Evolutionary conservation across 2,888 invertebrate species (phyloP).

Genomic region (Operophtera brumata): DNA sequence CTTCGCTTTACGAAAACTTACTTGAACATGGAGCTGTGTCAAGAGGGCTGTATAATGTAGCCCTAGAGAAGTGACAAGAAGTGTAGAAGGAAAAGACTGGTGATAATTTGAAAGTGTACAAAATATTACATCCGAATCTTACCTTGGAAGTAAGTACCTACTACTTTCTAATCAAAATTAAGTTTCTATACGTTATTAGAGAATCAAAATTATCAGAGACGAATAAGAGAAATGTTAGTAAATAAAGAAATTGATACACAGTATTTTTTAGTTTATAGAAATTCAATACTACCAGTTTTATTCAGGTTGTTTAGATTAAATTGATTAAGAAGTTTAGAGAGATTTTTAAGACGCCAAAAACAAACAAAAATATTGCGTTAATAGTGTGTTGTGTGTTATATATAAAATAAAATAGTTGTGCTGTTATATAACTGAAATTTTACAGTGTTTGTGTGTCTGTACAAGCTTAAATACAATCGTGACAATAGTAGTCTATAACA

Average conservation of each 20-base stretch:
- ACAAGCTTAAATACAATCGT: slow-evolving; percentile 23
- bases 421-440: slow-evolving; percentile 23
- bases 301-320: slow-evolving; percentile 1
- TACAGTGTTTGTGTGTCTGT: slow-evolving; percentile 27
- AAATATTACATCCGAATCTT: slow-evolving; percentile 3
- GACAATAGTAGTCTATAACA: slow-evolving; percentile 27
- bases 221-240: not conserved
- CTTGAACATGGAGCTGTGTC: not conserved
- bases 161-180: not conserved
- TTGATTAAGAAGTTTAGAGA: slow-evolving; percentile 14
- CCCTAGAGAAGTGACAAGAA: not conserved
- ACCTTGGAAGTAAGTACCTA: not conserved
- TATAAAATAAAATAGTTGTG: slow-evolving; percentile 25
- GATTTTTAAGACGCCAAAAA: slow-evolving; percentile 7
- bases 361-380: slow-evolving; percentile 18
- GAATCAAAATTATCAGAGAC: not conserved
- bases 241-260: not conserved
- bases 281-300: slow-evolving; percentile 9
- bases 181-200: not conserved
- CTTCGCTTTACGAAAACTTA: not conserved
- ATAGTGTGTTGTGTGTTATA: slow-evolving; percentile 22
- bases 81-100: not conserved
- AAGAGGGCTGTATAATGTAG: not conserved
- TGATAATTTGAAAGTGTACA: not conserved
- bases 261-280: not conserved